Evolutionary conservation across 2,888 invertebrate genomes (phyloP).

Genomic region (Seira musarum): DNA sequence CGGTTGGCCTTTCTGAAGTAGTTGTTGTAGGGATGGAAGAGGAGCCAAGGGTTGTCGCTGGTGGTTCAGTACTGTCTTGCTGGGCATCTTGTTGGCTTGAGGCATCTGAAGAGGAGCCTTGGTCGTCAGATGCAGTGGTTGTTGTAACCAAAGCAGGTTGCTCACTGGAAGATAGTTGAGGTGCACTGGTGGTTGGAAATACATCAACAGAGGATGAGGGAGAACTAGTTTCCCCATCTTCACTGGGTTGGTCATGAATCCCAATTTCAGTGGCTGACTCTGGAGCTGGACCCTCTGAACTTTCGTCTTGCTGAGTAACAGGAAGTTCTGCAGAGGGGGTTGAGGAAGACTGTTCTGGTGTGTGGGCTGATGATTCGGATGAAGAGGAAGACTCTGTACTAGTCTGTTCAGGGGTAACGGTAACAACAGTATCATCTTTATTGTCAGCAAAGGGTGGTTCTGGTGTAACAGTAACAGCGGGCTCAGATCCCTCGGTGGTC

Average conservation of each 20-base stretch:
- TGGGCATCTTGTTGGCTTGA: slow-evolving; percentile 25
- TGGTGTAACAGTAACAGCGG: slow-evolving; percentile 57
- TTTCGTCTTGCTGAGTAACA: slow-evolving; percentile 31
- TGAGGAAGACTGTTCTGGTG: slow-evolving; percentile 13
- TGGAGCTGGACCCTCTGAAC: slow-evolving; percentile 26
- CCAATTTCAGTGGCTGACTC: slow-evolving; percentile 25
- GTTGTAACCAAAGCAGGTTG: too few species aligned
- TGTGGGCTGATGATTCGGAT: slow-evolving; percentile 14
- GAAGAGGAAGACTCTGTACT: slow-evolving; percentile 13
- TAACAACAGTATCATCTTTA: slow-evolving; percentile 52
- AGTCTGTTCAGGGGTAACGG: slow-evolving; percentile 55
- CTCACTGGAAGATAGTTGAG: slow-evolving; percentile 14
- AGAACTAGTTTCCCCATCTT: slow-evolving; percentile 14
- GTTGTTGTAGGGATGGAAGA: slow-evolving; percentile 30
- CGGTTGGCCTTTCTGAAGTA: slow-evolving; percentile 35
- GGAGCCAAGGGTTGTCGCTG: slow-evolving; percentile 14
- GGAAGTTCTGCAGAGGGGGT: slow-evolving; percentile 38
- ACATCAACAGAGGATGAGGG: slow-evolving; percentile 2
- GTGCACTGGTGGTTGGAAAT: not conserved
- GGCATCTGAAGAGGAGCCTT: slow-evolving; percentile 19
- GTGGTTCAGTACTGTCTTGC: slow-evolving; percentile 28
- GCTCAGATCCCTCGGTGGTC: slow-evolving; percentile 2
- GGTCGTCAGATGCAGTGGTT: slow-evolving; percentile 48
- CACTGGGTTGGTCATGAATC: slow-evolving; percentile 41
- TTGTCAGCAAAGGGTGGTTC: slow-evolving; percentile 35